A percentile compares a stretch with the other conserved stretches of the same genome.
Evolutionary conservation across 2,797 vertebrate species (phyloP).

Genomic region (Tarsius wallacei): DNA sequence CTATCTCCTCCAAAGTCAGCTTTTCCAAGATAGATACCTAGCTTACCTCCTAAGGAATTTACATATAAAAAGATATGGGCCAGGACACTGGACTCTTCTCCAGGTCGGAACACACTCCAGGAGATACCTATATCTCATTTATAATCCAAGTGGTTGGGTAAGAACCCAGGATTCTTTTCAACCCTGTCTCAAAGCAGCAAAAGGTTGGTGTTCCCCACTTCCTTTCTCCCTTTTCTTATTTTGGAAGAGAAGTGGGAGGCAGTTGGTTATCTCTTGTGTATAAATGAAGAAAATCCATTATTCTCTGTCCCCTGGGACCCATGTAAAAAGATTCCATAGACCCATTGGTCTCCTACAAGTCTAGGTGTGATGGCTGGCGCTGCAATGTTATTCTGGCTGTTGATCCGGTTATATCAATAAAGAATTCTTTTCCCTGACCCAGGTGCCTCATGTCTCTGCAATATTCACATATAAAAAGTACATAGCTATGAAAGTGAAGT

Average conservation of each 20-base stretch:
- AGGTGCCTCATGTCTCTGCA: background rate
- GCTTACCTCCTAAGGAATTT: conserved; percentile 9
- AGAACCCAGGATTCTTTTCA: background rate
- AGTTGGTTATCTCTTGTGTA: background rate
- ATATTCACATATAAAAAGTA: background rate
- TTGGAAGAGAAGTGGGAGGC: background rate
- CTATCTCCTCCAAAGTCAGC: conserved; percentile 37
- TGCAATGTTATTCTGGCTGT: background rate
- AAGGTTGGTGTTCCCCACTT: background rate
- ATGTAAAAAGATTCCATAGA: background rate
- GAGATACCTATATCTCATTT: conserved; percentile 55
- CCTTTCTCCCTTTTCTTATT: background rate
- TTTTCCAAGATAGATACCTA: background rate
- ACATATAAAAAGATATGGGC: background rate
- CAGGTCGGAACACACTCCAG: background rate
- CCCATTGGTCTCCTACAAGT: background rate
- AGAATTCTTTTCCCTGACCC: background rate
- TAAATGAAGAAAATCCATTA: conserved; percentile 40
- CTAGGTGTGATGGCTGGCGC: background rate
- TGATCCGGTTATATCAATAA: background rate
- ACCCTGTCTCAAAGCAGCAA: background rate
- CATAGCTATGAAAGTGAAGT: background rate
- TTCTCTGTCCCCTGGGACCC: background rate
- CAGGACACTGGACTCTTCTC: background rate
- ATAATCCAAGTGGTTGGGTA: background rate